A percentile compares a stretch with the other conserved stretches of the same genome.
These are phyloP conservation scores for Madoqua kirkii DNA, from an alignment of 2,113 vertebrate genomes.

Conservation along the genomic window DNA sequence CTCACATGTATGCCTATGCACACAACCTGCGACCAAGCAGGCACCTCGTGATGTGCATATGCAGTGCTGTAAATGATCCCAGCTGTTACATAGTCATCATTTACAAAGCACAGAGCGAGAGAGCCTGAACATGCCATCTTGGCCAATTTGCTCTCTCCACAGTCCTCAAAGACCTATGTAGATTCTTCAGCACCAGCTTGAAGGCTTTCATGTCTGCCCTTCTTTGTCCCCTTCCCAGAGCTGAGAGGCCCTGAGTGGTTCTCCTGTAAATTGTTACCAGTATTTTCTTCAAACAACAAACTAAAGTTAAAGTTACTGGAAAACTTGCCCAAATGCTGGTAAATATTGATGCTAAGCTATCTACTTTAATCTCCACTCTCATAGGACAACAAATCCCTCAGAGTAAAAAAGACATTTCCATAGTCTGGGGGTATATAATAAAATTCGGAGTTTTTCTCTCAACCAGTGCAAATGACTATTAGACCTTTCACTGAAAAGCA, in stretches of 20 bases:
- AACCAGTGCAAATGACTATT: neutral
- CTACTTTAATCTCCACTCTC: neutral
- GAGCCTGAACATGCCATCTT: neutral
- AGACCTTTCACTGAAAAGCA: neutral
- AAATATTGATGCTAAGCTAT: neutral
- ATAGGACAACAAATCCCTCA: neutral
- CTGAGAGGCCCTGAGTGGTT: neutral
- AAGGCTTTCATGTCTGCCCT: neutral
- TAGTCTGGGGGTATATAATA: neutral
- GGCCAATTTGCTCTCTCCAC: neutral
- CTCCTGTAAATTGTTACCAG: neutral
- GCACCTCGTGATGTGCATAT: fast-evolving
- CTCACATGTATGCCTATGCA: neutral
- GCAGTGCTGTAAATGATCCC: neutral
- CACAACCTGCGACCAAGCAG: neutral
- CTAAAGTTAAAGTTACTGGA: neutral
- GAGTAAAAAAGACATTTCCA: neutral
- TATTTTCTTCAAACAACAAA: neutral
- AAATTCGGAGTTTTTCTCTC: neutral
- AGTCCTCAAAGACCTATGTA: neutral
- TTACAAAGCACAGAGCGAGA: neutral
- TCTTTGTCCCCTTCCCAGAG: neutral
- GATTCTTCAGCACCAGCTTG: neutral
- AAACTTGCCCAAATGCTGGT: neutral
- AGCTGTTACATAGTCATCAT: neutral